Percentiles rank a stretch among this genome's conserved stretches.
phyloP scores from a whole-genome alignment of 2,113 vertebrate species.

The Corythaeola cristata region DNA sequence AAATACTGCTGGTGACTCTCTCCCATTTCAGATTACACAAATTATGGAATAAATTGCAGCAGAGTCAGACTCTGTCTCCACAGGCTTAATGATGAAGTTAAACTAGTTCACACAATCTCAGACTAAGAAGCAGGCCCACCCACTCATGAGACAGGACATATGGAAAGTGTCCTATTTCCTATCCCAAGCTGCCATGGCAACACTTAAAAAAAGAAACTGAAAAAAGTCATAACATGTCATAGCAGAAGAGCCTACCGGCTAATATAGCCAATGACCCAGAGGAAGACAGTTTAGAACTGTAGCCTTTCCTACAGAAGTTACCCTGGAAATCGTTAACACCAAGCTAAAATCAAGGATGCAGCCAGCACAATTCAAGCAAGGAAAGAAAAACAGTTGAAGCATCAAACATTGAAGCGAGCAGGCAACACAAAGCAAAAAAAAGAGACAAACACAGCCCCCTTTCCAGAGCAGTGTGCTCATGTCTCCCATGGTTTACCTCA shows the following conservation, averaged over 20 bases:
- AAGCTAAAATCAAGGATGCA: neutral
- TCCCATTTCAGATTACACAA: neutral
- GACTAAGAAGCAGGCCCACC: neutral
- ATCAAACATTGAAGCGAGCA: neutral
- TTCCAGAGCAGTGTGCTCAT: neutral
- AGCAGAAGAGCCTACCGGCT: neutral
- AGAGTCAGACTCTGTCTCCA: neutral
- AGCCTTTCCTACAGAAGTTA: neutral
- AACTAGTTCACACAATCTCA: neutral
- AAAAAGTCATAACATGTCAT: neutral
- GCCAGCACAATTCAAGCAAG: neutral
- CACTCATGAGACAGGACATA: neutral
- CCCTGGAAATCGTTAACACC: neutral
- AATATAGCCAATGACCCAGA: neutral
- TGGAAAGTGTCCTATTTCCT: neutral
- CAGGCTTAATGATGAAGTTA: neutral
- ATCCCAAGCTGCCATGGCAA: neutral
- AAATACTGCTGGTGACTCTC: neutral
- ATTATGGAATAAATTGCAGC: neutral
- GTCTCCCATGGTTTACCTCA: neutral
- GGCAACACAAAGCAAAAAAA: neutral
- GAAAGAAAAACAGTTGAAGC: neutral
- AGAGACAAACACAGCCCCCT: neutral
- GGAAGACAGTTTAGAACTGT: neutral
- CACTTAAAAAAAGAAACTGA: neutral